A percentile compares a stretch with the other conserved stretches of the same genome.
phyloP scores from a whole-genome alignment of 2,113 vertebrate species.

The Tringa solitaria region DNA sequence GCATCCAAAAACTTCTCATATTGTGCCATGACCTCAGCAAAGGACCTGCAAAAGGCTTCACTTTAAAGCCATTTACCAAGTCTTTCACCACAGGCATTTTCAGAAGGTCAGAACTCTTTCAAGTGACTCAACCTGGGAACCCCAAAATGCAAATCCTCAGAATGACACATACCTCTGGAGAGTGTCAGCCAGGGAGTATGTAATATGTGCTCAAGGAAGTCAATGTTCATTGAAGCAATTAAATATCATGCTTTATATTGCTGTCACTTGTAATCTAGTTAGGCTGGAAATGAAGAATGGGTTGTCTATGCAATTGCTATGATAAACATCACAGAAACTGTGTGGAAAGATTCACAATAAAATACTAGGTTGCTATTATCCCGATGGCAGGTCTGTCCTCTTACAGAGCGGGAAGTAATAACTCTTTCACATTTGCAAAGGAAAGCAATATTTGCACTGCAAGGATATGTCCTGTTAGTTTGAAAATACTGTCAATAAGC shows the following conservation, averaged over 20 bases:
- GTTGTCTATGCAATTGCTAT: conserved; percentile 32
- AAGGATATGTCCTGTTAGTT: conserved; percentile 51
- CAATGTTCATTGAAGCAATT: conserved; percentile 42
- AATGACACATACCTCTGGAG: neutral
- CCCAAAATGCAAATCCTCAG: neutral
- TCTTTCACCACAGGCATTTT: neutral
- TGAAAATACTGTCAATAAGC: conserved; percentile 59
- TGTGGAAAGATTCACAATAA: conserved; percentile 9
- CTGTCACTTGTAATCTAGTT: conserved; percentile 59
- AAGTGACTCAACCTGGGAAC: neutral
- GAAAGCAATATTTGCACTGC: conserved; percentile 37
- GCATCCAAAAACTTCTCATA: neutral
- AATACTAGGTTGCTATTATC: conserved; percentile 47
- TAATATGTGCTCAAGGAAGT: neutral
- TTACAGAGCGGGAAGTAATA: conserved; percentile 29
- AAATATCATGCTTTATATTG: conserved; percentile 47
- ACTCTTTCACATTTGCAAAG: conserved; percentile 48
- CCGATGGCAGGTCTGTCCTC: conserved; percentile 15
- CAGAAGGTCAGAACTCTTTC: neutral
- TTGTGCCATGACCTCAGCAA: neutral
- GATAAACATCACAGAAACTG: conserved; percentile 10
- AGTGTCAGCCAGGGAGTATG: neutral
- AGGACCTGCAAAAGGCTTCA: neutral
- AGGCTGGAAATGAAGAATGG: conserved; percentile 47
- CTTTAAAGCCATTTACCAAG: neutral